Evolutionary conservation across 1,140 invertebrate genomes (phyloP).

Genomic region (Drosophila dunni): DNA sequence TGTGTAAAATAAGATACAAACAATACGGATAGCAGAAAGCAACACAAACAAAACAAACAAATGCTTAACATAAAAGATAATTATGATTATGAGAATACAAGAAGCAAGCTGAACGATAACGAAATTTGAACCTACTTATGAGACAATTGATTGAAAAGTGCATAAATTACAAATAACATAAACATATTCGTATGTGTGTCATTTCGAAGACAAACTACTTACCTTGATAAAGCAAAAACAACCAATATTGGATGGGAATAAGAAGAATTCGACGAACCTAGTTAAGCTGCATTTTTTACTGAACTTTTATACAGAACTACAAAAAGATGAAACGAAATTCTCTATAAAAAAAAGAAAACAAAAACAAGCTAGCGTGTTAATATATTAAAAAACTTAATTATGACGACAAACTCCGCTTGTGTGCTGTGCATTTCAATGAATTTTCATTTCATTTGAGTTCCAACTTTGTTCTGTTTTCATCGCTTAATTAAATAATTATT

Average conservation of each 20-base stretch:
- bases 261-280: constrained; percentile 70
- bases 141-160: constrained; percentile 30
- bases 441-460: constrained; percentile 44
- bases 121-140: constrained; percentile 50
- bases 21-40: constrained; percentile 50
- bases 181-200: constrained; percentile 17
- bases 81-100: constrained; percentile 1
- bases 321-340: constrained; percentile 53
- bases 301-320: constrained; percentile 80
- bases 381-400: constrained; percentile 57
- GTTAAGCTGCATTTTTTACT: constrained; percentile 84
- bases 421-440: constrained; percentile 57
- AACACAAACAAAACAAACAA: constrained; percentile 58
- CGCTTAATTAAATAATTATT: constrained; percentile 56
- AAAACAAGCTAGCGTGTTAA: constrained; percentile 64
- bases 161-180: constrained; percentile 34
- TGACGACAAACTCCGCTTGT: constrained; percentile 57
- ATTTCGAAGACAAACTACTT: constrained; percentile 47
- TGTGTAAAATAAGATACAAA: constrained; percentile 63
- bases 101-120: constrained; percentile 55
- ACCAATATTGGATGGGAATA: constrained; percentile 48
- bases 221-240: constrained; percentile 33
- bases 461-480: not conserved
- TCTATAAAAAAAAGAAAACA: constrained; percentile 33
- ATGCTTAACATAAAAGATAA: constrained; percentile 10